phyloP scores from a whole-genome alignment of 2,113 vertebrate species.

The Ciconia stormi region DNA sequence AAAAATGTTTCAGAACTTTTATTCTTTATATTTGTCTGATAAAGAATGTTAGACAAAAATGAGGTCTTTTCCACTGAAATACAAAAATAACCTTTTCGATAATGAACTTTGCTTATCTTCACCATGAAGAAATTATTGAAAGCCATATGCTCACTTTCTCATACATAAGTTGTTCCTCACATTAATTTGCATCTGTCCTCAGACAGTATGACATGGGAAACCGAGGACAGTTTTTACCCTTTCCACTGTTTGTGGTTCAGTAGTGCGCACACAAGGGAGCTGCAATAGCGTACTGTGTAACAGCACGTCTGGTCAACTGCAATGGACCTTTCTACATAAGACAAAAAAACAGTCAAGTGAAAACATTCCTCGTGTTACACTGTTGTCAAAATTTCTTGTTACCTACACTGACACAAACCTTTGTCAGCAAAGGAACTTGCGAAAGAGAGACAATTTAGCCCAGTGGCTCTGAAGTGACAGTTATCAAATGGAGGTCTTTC shows the following conservation, averaged over 20 bases:
- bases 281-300: background rate
- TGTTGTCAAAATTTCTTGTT: background rate
- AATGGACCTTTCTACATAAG: background rate
- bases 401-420: background rate
- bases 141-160: background rate
- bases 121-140: background rate
- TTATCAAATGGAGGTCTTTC: background rate
- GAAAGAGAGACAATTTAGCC: background rate
- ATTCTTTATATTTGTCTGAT: background rate
- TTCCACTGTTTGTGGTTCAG: accelerated
- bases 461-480: background rate
- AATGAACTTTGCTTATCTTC: background rate
- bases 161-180: background rate
- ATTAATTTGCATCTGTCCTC: background rate
- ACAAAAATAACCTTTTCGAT: background rate
- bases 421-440: background rate
- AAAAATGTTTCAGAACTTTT: background rate
- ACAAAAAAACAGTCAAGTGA: background rate
- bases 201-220: background rate
- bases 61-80: background rate
- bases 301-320: background rate
- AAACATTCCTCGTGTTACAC: background rate
- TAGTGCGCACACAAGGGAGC: background rate
- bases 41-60: background rate
- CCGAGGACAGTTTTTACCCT: background rate